Percentiles rank a stretch among this genome's conserved stretches.
These are phyloP conservation scores for Eupithecia vulgata DNA, from an alignment of 2,888 invertebrate species.

Conservation along the genomic window DNA sequence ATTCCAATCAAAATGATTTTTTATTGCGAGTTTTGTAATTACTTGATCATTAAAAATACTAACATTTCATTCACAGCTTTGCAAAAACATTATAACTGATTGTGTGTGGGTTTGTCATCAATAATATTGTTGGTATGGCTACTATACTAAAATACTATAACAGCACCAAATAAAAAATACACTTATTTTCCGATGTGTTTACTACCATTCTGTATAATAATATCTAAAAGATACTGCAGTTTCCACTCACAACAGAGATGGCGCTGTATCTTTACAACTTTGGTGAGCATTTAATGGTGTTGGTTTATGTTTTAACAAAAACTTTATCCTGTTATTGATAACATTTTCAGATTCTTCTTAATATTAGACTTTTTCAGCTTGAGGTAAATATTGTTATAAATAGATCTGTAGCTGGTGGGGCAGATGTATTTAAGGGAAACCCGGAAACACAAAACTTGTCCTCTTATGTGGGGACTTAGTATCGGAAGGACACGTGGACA, in stretches of 20 bases:
- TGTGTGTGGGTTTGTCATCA: conserved; percentile 14
- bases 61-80: conserved; percentile 11
- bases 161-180: background rate
- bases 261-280: background rate
- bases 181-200: background rate
- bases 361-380: background rate
- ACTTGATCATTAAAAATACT: background rate
- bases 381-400: background rate
- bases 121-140: background rate
- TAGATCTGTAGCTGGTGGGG: background rate
- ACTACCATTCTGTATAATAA: background rate
- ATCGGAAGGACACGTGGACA: background rate
- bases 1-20: background rate
- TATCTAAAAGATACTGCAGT: background rate
- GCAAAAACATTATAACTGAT: conserved; percentile 12
- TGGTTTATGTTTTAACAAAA: background rate
- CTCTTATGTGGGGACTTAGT: background rate
- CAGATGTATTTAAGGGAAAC: background rate
- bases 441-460: background rate
- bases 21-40: background rate
- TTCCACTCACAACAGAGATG: background rate
- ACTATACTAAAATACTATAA: background rate
- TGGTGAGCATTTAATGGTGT: background rate
- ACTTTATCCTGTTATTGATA: background rate
- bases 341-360: background rate